Conservation (phyloP, 2,797 vertebrate genomes). For the Limnodromus scolopaceus region DNA sequence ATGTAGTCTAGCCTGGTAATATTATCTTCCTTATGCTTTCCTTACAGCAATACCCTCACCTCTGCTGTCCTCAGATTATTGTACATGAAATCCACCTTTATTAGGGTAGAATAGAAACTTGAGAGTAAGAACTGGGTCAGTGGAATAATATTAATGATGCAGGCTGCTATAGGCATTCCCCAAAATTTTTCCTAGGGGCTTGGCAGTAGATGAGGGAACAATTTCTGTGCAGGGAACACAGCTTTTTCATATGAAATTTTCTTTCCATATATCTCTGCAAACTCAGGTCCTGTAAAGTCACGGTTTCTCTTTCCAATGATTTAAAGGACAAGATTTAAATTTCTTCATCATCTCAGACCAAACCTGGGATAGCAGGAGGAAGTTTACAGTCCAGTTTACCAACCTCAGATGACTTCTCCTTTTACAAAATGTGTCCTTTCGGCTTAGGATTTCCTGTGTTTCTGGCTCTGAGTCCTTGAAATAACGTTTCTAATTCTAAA, state of each 20-base stretch:
- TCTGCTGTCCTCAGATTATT: background rate
- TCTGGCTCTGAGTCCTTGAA: background rate
- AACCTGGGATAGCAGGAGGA: background rate
- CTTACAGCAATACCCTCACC: background rate
- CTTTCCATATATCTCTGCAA: background rate
- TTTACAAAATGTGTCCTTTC: background rate
- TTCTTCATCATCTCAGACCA: background rate
- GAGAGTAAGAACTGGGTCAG: background rate
- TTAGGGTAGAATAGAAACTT: background rate
- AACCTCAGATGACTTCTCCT: background rate
- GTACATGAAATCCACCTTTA: slow-evolving; percentile 2
- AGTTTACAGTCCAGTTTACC: background rate
- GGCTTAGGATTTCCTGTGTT: background rate
- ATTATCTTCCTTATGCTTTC: background rate
- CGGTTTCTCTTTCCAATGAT: background rate
- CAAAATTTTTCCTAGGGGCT: background rate
- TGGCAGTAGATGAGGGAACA: background rate
- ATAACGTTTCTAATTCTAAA: background rate
- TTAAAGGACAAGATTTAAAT: background rate
- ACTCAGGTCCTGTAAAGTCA: background rate
- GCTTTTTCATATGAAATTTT: background rate
- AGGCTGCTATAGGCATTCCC: background rate
- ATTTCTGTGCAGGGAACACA: background rate
- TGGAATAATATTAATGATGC: background rate
- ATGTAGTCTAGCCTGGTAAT: background rate